A percentile compares a stretch with the other conserved stretches of the same genome.
These are phyloP conservation scores for Psococerastis gibbosa DNA, from an alignment of 2,888 invertebrate genomes.

Conservation along the genomic window DNA sequence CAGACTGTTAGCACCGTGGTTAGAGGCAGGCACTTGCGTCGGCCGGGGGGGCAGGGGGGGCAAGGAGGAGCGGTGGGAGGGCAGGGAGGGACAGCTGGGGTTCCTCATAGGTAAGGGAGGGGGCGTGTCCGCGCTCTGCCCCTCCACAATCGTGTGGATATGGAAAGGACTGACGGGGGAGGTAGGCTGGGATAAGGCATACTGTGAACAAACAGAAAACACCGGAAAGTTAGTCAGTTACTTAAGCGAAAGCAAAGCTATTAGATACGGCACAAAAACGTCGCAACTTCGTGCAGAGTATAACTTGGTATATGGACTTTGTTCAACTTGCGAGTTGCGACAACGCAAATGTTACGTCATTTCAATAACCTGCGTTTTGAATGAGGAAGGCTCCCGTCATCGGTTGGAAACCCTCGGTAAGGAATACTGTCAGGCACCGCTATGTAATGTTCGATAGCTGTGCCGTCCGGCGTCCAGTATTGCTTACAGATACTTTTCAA, in stretches of 20 bases:
- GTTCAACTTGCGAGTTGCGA: no score
- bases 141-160: slow-evolving; percentile 6
- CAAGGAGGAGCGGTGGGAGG: slow-evolving; percentile 17
- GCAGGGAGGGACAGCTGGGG: slow-evolving; percentile 21
- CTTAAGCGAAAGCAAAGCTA: not conserved
- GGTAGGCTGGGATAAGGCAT: slow-evolving; percentile 22
- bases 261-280: not conserved
- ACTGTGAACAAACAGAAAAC: slow-evolving; percentile 22
- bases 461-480: no score
- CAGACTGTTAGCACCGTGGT: slow-evolving; percentile 14
- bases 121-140: slow-evolving; percentile 18
- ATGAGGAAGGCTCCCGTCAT: no score
- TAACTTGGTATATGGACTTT: no score
- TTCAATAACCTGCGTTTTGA: no score
- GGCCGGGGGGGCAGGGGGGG: slow-evolving; percentile 19
- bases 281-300: no score
- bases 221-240: not conserved
- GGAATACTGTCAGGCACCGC: no score
- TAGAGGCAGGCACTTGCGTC: slow-evolving; percentile 13
- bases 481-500: no score
- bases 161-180: slow-evolving; percentile 5
- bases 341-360: no score
- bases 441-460: no score
- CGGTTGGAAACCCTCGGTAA: no score
- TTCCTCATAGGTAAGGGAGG: slow-evolving; percentile 29